A percentile compares a stretch with the other conserved stretches of the same genome.
phyloP scores from a whole-genome alignment of 64 coral and sea anemone genomes.

The Dendrophyllia cribrosa region DNA sequence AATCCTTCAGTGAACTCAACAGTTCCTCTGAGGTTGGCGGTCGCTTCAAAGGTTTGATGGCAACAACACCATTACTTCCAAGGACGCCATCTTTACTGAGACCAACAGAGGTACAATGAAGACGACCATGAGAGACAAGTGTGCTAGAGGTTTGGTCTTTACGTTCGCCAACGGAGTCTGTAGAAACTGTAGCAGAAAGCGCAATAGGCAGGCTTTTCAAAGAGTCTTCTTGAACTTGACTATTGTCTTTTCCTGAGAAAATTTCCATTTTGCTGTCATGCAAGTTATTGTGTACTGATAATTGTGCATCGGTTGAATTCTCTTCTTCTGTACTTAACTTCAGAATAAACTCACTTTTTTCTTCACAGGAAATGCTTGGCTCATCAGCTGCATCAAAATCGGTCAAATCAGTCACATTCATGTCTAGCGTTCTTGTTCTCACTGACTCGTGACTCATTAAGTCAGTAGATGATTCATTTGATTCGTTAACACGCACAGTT shows the following conservation, averaged over 20 bases:
- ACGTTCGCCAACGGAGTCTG: not conserved
- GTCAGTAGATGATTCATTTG: not conserved
- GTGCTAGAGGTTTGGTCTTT: not conserved
- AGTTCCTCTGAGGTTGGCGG: slow-evolving; percentile 29
- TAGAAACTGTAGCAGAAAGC: no score
- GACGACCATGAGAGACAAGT: not conserved
- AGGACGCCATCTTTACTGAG: not conserved
- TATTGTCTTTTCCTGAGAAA: not conserved
- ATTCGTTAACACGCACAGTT: not conserved
- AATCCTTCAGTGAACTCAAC: slow-evolving; percentile 54
- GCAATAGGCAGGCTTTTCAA: not conserved
- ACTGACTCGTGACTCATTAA: not conserved
- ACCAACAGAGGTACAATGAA: not conserved
- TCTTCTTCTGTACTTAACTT: not conserved
- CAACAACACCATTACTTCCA: not conserved
- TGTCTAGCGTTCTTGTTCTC: not conserved
- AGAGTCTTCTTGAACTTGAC: not conserved
- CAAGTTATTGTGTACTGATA: not conserved
- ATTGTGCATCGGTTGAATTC: not conserved
- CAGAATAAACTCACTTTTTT: not conserved
- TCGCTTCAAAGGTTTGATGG: slow-evolving; percentile 17
- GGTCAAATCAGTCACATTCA: not conserved
- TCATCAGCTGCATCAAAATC: not conserved
- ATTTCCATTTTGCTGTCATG: not conserved
- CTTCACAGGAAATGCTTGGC: not conserved